phyloP scores from a whole-genome alignment of 2,888 invertebrate species.

The Graphium colonna region DNA sequence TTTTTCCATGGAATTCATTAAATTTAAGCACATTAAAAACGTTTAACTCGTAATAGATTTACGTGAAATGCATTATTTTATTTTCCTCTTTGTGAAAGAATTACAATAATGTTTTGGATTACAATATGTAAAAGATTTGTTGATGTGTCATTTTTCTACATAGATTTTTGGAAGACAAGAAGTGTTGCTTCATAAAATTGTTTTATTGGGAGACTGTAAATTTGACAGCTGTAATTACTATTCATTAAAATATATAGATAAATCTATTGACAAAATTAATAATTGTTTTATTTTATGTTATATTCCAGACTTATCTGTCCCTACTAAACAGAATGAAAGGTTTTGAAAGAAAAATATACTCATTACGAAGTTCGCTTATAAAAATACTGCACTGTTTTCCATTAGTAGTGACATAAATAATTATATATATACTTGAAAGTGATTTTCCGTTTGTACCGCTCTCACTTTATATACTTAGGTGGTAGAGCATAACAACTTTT shows the following conservation, averaged over 20 bases:
- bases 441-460: too few species aligned
- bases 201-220: slow-evolving; percentile 60
- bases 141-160: slow-evolving; percentile 65
- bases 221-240: slow-evolving; percentile 74
- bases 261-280: slow-evolving; percentile 74
- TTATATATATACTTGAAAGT: too few species aligned
- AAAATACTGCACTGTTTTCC: too few species aligned
- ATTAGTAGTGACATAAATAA: too few species aligned
- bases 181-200: slow-evolving; percentile 50
- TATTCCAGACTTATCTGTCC: too few species aligned
- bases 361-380: too few species aligned
- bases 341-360: too few species aligned
- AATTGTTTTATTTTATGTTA: slow-evolving; percentile 45
- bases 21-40: slow-evolving; percentile 58
- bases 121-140: slow-evolving; percentile 51
- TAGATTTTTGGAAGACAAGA: slow-evolving; percentile 32
- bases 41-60: slow-evolving; percentile 40
- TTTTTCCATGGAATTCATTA: slow-evolving; percentile 78
- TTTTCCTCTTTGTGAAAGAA: slow-evolving; percentile 15
- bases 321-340: too few species aligned
- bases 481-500: too few species aligned
- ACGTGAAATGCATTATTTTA: slow-evolving; percentile 22
- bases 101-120: slow-evolving; percentile 49
- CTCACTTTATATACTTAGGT: too few species aligned
- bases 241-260: slow-evolving; percentile 80